These are phyloP conservation scores for Astropecten irregularis DNA, from an alignment of 53 echinoderm and acorn worm species.

Conservation along the genomic window DNA sequence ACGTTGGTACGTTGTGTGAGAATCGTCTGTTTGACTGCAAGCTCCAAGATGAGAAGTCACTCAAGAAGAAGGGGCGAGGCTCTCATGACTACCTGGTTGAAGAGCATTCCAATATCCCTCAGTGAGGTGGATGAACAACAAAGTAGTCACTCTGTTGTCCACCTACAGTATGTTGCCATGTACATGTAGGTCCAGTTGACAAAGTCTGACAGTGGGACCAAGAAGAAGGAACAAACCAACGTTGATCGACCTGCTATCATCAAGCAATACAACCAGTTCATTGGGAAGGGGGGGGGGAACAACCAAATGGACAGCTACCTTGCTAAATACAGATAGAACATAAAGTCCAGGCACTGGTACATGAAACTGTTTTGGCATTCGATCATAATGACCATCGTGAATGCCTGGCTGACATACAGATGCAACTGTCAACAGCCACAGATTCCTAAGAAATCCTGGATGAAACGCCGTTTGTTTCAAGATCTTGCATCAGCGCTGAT, in stretches of 20 bases:
- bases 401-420: constrained; percentile 59
- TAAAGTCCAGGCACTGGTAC: constrained; percentile 45
- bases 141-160: constrained; percentile 49
- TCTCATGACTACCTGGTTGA: neutral
- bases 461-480: constrained; percentile 16
- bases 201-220: constrained; percentile 29
- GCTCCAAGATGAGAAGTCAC: constrained; percentile 40
- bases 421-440: constrained; percentile 13
- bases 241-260: constrained; percentile 26
- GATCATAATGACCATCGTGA: constrained; percentile 42
- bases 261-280: constrained; percentile 37
- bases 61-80: constrained; percentile 55
- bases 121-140: constrained; percentile 57
- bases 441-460: constrained; percentile 2
- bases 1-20: constrained; percentile 47
- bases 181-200: constrained; percentile 37
- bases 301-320: constrained; percentile 1
- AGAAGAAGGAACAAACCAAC: constrained; percentile 22
- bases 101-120: neutral
- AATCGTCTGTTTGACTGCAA: constrained; percentile 44
- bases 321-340: constrained; percentile 26
- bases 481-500: constrained; percentile 13
- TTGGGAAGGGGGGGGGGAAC: constrained; percentile 52
- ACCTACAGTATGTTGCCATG: neutral
- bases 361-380: constrained; percentile 54